phyloP scores from a whole-genome alignment of 2,888 invertebrate genomes.

The Philonicus albiceps region DNA sequence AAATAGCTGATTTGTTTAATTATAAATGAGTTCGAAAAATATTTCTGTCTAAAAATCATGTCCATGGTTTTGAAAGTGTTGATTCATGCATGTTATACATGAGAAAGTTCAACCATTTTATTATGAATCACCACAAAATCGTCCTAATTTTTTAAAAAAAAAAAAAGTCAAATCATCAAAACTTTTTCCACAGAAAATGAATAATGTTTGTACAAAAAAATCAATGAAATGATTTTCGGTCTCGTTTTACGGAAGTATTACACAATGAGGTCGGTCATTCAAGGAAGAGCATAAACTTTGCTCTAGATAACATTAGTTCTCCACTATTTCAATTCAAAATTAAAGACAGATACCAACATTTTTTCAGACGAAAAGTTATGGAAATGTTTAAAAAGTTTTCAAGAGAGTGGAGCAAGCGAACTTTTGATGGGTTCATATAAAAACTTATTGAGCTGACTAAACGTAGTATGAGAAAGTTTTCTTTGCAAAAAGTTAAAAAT shows the following conservation, averaged over 20 bases:
- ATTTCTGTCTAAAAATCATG: neutral
- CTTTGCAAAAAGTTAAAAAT: neutral
- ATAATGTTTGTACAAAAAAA: neutral
- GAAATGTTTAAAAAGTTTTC: neutral
- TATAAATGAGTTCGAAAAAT: neutral
- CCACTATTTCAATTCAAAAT: neutral
- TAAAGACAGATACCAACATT: neutral
- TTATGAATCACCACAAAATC: neutral
- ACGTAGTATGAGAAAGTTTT: neutral
- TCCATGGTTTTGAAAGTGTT: neutral
- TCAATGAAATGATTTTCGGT: neutral
- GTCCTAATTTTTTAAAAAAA: neutral
- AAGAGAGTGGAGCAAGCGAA: neutral
- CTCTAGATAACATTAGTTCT: neutral
- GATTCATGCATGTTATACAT: neutral
- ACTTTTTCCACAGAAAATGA: neutral
- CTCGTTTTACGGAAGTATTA: neutral
- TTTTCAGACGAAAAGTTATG: neutral
- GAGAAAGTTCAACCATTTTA: neutral
- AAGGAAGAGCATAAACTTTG: neutral
- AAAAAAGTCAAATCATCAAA: neutral
- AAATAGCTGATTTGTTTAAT: neutral
- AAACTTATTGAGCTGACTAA: neutral
- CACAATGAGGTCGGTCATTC: neutral
- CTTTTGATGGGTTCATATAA: neutral